A percentile compares a stretch with the other conserved stretches of the same genome.
Conservation (phyloP, 2,888 invertebrate species). For the Sabellastarte sp. region DNA sequence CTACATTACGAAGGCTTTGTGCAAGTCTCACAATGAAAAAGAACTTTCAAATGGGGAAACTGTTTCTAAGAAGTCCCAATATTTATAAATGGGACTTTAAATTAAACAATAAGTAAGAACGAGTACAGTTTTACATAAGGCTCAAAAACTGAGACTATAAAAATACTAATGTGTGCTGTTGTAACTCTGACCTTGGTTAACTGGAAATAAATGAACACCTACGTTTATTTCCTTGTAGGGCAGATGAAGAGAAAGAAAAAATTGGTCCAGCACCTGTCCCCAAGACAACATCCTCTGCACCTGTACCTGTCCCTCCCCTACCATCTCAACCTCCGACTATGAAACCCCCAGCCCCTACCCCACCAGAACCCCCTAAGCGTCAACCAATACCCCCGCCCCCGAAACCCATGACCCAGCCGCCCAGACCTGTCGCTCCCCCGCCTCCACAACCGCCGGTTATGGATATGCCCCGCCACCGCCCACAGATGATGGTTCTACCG, state of each 20-base stretch:
- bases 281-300: too few species aligned
- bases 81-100: too few species aligned
- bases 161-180: too few species aligned
- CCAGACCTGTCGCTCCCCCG: conserved; percentile 47
- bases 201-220: too few species aligned
- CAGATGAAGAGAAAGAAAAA: conserved; percentile 95
- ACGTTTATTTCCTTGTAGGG: too few species aligned
- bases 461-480: conserved; percentile 41
- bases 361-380: conserved; percentile 32
- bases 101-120: too few species aligned
- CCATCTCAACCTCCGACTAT: conserved; percentile 32
- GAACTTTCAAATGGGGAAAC: too few species aligned
- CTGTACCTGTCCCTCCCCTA: conserved; percentile 24
- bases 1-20: conserved; percentile 88
- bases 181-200: too few species aligned
- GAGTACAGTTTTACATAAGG: too few species aligned
- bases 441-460: conserved; percentile 38
- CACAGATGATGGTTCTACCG: conserved; percentile 12
- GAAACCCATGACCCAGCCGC: conserved; percentile 54
- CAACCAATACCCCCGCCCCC: conserved; percentile 30
- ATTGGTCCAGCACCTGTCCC: conserved; percentile 82
- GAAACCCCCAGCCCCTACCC: conserved; percentile 47
- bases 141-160: too few species aligned
- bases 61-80: too few species aligned
- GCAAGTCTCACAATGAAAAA: too few species aligned